phyloP scores from a whole-genome alignment of 2,797 vertebrate genomes.

The Loriculus beryllinus region DNA sequence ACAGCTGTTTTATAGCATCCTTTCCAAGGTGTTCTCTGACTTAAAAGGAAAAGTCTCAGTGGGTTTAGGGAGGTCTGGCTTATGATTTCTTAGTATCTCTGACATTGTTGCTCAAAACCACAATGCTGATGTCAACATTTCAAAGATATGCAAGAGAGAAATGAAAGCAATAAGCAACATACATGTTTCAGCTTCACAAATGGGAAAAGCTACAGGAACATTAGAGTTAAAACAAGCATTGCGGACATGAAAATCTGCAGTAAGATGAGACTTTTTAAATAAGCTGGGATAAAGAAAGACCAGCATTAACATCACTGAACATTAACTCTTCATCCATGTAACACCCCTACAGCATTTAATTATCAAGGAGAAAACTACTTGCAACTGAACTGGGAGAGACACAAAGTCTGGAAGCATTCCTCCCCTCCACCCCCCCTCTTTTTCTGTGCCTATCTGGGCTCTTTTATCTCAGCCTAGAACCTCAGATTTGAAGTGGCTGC shows the following conservation, averaged over 20 bases:
- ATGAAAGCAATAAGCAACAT: not conserved
- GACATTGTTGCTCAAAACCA: not conserved
- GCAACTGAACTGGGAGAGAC: not conserved
- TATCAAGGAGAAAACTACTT: not conserved
- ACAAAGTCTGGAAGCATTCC: not conserved
- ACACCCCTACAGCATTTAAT: not conserved
- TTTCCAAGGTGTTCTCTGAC: not conserved
- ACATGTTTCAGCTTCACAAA: not conserved
- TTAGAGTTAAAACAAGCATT: not conserved
- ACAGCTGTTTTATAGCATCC: not conserved
- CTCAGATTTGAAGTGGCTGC: not conserved
- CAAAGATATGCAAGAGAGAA: not conserved
- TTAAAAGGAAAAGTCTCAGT: not conserved
- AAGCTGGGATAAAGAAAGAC: not conserved
- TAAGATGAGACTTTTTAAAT: not conserved
- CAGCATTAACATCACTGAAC: not conserved
- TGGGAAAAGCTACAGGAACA: not conserved
- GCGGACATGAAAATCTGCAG: not conserved
- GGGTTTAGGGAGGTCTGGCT: not conserved
- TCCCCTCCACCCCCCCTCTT: rapidly evolving
- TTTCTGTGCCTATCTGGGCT: not conserved
- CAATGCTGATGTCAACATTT: not conserved
- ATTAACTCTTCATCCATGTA: not conserved
- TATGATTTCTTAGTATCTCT: not conserved
- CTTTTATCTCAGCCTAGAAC: not conserved